Evolutionary conservation across 2,113 vertebrate species (phyloP), one percentile per base, ranked within the genome.

Genomic region (Mohoua ochrocephala): DNA sequence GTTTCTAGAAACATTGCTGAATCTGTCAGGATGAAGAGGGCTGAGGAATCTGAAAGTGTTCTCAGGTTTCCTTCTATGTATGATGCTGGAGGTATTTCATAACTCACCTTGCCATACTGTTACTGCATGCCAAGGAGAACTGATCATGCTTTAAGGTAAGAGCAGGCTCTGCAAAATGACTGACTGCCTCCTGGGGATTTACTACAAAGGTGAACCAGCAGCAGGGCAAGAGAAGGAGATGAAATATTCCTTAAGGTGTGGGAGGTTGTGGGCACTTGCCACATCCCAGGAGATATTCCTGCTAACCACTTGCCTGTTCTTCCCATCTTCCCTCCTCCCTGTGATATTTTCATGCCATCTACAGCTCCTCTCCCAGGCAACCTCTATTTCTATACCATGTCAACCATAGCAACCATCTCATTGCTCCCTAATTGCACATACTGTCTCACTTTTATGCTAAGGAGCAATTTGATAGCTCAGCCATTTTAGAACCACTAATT

Each of bases 361-460:
- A 86, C 69, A 87, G 65, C 77, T 95, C 64, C 56, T 95, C 87
- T 95, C 89, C 84, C 69, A 87, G 81, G 69, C 96, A 96, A 87
- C 67, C 87, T 97, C 91, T 95, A 94, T 94, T 95, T 95, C 93
- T 91, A 95, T 76, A 87, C 57, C 41, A 39, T 68, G 53, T 24
- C 84, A 89, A 47, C 81, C 94, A 91, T 94, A 96, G 94, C 91
- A 95, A 96, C 94, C 87, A 94, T 83, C 91, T 91, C 81, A 89
- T 82, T 57, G 44, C 81, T 94, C 85, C 82, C 89, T 94, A 85
- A 89, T 84, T 86, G 76, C 80, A 84, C 68, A 75, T 31, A 91
- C 90, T 45, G 88, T 95, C 93, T 96, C 87, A 80, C 90, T 90
- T 86, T 94, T 94, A 93, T 86, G 87, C 73, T 91, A 91, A 91